Percentiles rank a stretch among this genome's conserved stretches.
Conservation (phyloP, 2,888 invertebrate genomes). For the Choreutis nemorana region DNA sequence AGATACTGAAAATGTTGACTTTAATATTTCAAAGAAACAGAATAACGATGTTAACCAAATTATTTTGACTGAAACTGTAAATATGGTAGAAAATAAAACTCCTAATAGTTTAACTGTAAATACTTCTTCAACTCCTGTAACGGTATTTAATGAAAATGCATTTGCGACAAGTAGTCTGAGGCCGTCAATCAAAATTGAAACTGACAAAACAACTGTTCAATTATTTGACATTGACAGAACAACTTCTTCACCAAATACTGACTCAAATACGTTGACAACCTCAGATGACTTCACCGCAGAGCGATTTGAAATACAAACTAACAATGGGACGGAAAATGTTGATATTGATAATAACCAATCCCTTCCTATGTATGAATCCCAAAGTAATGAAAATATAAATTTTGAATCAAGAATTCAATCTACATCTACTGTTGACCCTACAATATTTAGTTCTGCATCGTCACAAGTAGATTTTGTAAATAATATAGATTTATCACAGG, state of each 20-base stretch:
- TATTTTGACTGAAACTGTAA: constrained; percentile 34
- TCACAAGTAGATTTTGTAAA: constrained; percentile 15
- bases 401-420: constrained; percentile 9
- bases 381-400: constrained; percentile 12
- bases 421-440: no score
- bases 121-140: constrained; percentile 23
- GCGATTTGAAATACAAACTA: no score
- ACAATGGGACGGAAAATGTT: constrained; percentile 15
- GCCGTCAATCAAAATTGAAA: constrained; percentile 16
- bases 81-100: constrained; percentile 29
- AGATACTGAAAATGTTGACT: constrained; percentile 47
- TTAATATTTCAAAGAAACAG: no score
- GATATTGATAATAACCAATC: constrained; percentile 19
- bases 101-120: constrained; percentile 33
- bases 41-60: constrained; percentile 37
- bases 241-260: constrained; percentile 11
- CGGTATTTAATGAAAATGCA: constrained; percentile 18
- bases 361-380: constrained; percentile 7
- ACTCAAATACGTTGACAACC: constrained; percentile 22
- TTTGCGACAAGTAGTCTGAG: constrained; percentile 27
- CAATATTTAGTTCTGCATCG: no score
- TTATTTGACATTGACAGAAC: constrained; percentile 9
- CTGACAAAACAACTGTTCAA: constrained; percentile 6
- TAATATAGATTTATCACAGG: constrained; percentile 25
- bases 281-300: no score